phyloP scores from a whole-genome alignment of 1,140 invertebrate genomes.

The Diuraphis noxia region DNA sequence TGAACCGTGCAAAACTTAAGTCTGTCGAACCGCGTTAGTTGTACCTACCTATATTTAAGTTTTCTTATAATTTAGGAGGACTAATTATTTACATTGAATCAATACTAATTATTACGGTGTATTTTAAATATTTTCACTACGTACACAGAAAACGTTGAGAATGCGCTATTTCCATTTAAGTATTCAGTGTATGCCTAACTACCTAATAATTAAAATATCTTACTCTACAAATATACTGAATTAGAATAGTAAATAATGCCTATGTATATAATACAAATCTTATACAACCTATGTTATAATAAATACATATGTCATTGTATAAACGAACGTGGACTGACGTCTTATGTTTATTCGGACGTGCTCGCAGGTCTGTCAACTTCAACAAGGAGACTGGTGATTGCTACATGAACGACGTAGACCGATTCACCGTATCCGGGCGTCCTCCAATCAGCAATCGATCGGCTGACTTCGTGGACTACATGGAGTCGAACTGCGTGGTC shows the following conservation, averaged over 20 bases:
- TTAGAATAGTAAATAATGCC: not conserved
- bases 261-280: not conserved
- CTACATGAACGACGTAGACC: constrained; percentile 63
- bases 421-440: constrained; percentile 59
- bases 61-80: too few relatives aligned
- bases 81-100: too few relatives aligned
- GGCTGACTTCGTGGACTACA: constrained; percentile 58
- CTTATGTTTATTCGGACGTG: not conserved
- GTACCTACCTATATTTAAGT: too few relatives aligned
- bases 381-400: constrained; percentile 61
- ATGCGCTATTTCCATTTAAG: not conserved
- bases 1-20: too few relatives aligned
- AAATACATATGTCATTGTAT: not conserved
- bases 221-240: not conserved
- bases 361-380: constrained; percentile 62
- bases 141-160: not conserved
- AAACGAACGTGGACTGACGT: not conserved
- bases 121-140: not conserved
- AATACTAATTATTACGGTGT: too few relatives aligned
- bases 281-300: not conserved
- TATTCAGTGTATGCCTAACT: not conserved
- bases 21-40: too few relatives aligned
- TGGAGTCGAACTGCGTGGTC: constrained; percentile 64
- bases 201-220: not conserved
- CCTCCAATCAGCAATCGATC: constrained; percentile 56